phyloP scores from a whole-genome alignment of 2,797 vertebrate genomes.

The Erpetoichthys calabaricus region DNA sequence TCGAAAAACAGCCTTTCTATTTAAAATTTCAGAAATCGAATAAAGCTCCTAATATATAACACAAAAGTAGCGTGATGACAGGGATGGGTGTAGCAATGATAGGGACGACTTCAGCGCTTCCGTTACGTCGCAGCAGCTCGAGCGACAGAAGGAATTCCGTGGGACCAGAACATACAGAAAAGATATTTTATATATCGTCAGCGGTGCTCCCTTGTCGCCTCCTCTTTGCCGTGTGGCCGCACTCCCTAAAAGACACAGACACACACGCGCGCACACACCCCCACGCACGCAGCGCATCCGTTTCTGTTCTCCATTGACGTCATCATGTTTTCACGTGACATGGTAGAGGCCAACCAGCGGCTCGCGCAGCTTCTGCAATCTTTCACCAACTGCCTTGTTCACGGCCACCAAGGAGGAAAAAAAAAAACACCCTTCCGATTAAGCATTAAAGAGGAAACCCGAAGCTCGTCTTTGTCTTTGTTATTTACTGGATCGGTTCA shows the following conservation, averaged over 20 bases:
- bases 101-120: no score
- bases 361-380: slow-evolving; percentile 43
- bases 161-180: slow-evolving; percentile 9
- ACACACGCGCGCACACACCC: slow-evolving; percentile 35
- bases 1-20: no score
- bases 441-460: slow-evolving; percentile 29
- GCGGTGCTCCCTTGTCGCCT: slow-evolving; percentile 8
- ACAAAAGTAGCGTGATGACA: no score
- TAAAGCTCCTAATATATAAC: no score
- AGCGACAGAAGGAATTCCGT: not conserved
- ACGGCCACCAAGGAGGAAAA: slow-evolving; percentile 27
- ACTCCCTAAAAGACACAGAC: slow-evolving; percentile 27
- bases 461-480: not conserved
- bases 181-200: slow-evolving; percentile 2
- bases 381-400: slow-evolving; percentile 23
- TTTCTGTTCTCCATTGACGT: slow-evolving; percentile 77
- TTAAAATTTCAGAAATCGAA: no score
- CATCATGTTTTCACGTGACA: slow-evolving; percentile 72
- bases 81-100: no score
- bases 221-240: slow-evolving; percentile 16
- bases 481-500: slow-evolving; percentile 25
- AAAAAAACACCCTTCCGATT: slow-evolving; percentile 31
- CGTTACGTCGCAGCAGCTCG: no score
- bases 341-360: slow-evolving; percentile 58
- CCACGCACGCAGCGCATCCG: slow-evolving; percentile 49